Evolutionary conservation across 2,797 vertebrate species (phyloP).

Genomic region (Erethizon dorsatum): DNA sequence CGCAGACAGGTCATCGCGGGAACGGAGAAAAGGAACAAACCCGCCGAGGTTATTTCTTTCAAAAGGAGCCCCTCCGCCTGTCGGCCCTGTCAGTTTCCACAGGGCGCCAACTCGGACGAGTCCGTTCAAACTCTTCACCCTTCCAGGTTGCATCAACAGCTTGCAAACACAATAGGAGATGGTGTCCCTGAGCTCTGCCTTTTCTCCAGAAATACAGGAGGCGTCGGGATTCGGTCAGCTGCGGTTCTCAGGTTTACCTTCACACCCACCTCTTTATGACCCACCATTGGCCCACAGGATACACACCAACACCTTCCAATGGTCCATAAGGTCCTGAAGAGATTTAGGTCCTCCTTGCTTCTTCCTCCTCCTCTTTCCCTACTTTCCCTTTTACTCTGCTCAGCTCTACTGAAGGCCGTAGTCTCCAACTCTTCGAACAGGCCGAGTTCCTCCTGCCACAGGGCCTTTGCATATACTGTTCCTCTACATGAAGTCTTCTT

Average conservation of each 20-base stretch:
- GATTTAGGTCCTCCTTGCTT: background rate
- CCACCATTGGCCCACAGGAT: background rate
- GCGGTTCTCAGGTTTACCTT: background rate
- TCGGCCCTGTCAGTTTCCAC: slow-evolving; percentile 91
- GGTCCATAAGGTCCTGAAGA: background rate
- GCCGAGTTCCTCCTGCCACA: background rate
- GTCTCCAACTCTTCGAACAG: background rate
- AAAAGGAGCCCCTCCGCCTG: slow-evolving; percentile 91
- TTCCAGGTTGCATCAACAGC: slow-evolving; percentile 83
- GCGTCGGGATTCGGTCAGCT: background rate
- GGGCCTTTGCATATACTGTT: background rate
- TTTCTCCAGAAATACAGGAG: background rate
- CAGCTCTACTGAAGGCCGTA: background rate
- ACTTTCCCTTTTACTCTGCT: background rate
- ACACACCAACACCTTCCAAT: background rate
- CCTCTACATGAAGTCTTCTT: background rate
- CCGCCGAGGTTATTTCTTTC: slow-evolving; percentile 92
- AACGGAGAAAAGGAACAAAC: slow-evolving; percentile 91
- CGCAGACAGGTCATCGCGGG: slow-evolving; percentile 88
- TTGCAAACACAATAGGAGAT: slow-evolving; percentile 61
- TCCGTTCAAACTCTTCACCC: slow-evolving; percentile 84
- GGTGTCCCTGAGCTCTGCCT: background rate
- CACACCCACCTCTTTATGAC: background rate
- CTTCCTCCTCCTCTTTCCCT: background rate
- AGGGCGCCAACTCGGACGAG: slow-evolving; percentile 92